A percentile compares a stretch with the other conserved stretches of the same genome.
Conservation (phyloP, 1,140 invertebrate species). For the Neomicropteryx cornuta region DNA sequence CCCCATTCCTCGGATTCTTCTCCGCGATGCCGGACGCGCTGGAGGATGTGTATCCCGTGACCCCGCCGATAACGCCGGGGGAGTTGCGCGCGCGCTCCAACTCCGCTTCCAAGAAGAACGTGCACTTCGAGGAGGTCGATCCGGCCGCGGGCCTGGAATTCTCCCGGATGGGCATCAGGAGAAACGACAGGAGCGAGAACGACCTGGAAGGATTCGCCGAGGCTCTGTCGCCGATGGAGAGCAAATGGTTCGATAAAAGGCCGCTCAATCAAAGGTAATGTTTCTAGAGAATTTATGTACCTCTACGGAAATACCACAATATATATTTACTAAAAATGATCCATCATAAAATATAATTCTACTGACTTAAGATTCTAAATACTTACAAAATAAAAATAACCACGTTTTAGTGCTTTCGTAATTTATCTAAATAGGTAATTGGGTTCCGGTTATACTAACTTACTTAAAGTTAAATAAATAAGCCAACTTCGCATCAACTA, state of each 20-base stretch:
- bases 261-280: conserved; percentile 48
- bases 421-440: too few relatives aligned
- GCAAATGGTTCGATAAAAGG: conserved; percentile 44
- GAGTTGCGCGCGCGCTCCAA: conserved; percentile 41
- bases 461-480: too few relatives aligned
- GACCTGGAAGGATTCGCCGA: conserved; percentile 49
- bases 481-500: too few relatives aligned
- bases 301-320: too few relatives aligned
- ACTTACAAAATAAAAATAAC: too few relatives aligned
- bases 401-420: too few relatives aligned
- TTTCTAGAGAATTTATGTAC: not conserved
- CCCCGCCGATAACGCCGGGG: conserved; percentile 31
- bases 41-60: conserved; percentile 37
- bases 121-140: conserved; percentile 20
- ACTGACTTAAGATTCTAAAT: too few relatives aligned
- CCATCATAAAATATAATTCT: too few relatives aligned
- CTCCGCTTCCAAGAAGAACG: conserved; percentile 31
- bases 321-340: too few relatives aligned
- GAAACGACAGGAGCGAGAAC: conserved; percentile 38
- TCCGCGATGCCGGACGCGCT: conserved; percentile 33
- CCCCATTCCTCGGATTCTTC: too few relatives aligned
- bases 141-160: conserved; percentile 25
- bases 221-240: conserved; percentile 30
- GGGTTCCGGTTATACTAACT: too few relatives aligned
- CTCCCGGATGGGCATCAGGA: conserved; percentile 21